A percentile compares a stretch with the other conserved stretches of the same genome.
These are phyloP conservation scores for Dimorphilus gyrociliatus DNA, from an alignment of 2,888 invertebrate genomes.

Conservation along the genomic window DNA sequence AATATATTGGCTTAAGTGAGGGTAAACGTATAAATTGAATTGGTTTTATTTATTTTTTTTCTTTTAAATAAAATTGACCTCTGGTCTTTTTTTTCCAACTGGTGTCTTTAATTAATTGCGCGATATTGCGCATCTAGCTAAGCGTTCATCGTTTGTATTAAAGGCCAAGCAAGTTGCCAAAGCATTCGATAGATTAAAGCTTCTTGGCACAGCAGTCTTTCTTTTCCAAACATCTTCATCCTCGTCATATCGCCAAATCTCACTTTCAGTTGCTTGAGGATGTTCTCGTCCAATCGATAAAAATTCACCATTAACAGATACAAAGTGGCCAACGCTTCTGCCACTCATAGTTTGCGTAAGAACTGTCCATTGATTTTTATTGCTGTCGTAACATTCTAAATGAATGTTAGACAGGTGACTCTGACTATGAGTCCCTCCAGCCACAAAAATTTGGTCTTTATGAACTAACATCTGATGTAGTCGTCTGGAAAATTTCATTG, in stretches of 20 bases:
- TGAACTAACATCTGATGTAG: constrained; percentile 30
- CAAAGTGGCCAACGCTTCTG: constrained; percentile 32
- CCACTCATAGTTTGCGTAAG: constrained; percentile 31
- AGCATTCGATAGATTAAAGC: constrained; percentile 28
- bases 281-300: constrained; percentile 33
- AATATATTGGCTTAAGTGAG: too few species aligned
- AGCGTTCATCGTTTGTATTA: too few species aligned
- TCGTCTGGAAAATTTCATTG: constrained; percentile 29
- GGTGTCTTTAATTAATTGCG: too few species aligned
- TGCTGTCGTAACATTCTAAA: constrained; percentile 26
- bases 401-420: constrained; percentile 31
- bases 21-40: too few species aligned
- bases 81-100: too few species aligned
- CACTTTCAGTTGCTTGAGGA: constrained; percentile 31
- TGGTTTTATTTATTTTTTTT: too few species aligned
- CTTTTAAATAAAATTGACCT: too few species aligned
- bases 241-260: constrained; percentile 29
- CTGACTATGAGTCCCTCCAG: constrained; percentile 28
- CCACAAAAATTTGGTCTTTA: constrained; percentile 21
- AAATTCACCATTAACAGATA: constrained; percentile 22
- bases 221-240: constrained; percentile 24
- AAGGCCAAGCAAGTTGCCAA: too few species aligned
- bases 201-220: constrained; percentile 26
- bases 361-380: constrained; percentile 30
- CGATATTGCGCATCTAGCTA: too few species aligned